Evolutionary conservation across 2,888 invertebrate genomes (phyloP).

Genomic region (Fabriciana adippe): DNA sequence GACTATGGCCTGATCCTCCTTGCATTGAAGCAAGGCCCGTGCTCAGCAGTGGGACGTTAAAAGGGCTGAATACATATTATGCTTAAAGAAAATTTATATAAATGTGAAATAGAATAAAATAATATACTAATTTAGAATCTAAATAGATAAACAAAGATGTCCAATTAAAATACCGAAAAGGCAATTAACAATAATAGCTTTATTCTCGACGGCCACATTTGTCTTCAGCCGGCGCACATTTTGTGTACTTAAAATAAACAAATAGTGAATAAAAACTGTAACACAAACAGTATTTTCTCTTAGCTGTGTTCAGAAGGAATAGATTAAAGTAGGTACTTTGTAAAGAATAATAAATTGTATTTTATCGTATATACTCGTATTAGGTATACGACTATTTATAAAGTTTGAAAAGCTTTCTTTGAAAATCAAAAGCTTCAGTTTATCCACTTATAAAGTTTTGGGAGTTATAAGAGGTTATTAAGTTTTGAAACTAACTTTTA

Average conservation of each 20-base stretch:
- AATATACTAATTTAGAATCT: slow-evolving; percentile 15
- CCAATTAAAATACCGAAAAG: slow-evolving; percentile 30
- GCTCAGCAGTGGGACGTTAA: no score
- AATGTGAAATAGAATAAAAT: background rate
- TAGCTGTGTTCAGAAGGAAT: no score
- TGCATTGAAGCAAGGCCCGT: no score
- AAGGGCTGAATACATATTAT: no score
- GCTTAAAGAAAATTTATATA: background rate
- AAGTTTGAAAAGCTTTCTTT: background rate
- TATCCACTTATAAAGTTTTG: background rate
- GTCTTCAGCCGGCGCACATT: slow-evolving; percentile 10
- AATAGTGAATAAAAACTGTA: slow-evolving; percentile 5
- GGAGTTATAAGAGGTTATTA: slow-evolving; percentile 1
- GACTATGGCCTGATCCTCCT: no score
- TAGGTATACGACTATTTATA: background rate
- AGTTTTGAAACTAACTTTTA: slow-evolving; percentile 4
- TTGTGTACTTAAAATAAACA: slow-evolving; percentile 23
- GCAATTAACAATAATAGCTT: slow-evolving; percentile 33
- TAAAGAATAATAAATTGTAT: no score
- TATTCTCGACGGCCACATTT: slow-evolving; percentile 22
- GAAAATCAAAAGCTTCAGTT: background rate
- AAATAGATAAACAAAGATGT: slow-evolving; percentile 27
- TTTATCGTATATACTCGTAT: no score
- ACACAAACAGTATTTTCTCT: no score
- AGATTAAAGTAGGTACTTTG: no score